These are phyloP conservation scores for Palloptera scutellata DNA, from an alignment of 2,888 invertebrate genomes.

Conservation along the genomic window DNA sequence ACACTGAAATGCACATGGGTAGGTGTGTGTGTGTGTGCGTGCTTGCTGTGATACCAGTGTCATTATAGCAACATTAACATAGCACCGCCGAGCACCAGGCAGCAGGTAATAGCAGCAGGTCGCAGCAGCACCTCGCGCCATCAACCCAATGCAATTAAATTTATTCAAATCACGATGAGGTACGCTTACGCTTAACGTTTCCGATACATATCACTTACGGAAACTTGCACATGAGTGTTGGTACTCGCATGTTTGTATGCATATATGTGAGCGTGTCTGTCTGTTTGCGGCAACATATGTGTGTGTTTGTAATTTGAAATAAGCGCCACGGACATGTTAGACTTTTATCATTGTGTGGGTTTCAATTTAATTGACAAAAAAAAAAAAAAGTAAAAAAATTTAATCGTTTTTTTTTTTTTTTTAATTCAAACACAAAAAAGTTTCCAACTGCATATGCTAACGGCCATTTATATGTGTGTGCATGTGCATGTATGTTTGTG, in stretches of 20 bases:
- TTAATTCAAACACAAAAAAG: too few relatives aligned
- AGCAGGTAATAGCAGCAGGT: not conserved
- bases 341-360: not conserved
- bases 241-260: not conserved
- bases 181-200: conserved; percentile 4
- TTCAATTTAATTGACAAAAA: not conserved
- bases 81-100: too few relatives aligned
- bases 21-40: not conserved
- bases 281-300: not conserved
- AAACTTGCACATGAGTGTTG: not conserved
- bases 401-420: too few relatives aligned
- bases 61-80: not conserved
- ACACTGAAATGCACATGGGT: not conserved
- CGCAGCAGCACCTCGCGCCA: not conserved
- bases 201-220: not conserved
- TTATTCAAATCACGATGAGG: conserved; percentile 9
- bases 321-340: not conserved
- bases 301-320: not conserved
- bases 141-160: conserved; percentile 6
- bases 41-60: not conserved
- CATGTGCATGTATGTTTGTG: not conserved
- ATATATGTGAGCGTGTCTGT: not conserved
- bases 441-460: too few relatives aligned
- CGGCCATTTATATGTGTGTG: too few relatives aligned
- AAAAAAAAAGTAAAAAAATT: not conserved